A percentile compares a stretch with the other conserved stretches of the same genome.
phyloP scores from a whole-genome alignment of 2,888 invertebrate species.

The Acronicta psi region DNA sequence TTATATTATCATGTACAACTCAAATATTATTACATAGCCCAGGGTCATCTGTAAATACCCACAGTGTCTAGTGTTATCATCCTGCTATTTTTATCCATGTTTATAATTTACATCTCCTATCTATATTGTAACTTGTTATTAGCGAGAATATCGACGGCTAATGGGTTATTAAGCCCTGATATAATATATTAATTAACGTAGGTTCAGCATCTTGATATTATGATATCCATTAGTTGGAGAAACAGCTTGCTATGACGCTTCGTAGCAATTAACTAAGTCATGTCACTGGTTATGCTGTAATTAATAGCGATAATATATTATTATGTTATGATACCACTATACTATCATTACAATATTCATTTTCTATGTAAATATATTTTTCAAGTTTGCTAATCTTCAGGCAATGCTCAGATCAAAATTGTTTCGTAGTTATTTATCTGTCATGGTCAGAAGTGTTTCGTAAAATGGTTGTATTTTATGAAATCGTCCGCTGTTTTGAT shows the following conservation, averaged over 20 bases:
- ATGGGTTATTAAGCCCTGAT: background rate
- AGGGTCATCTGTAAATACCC: slow-evolving; percentile 30
- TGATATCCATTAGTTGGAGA: slow-evolving; percentile 34
- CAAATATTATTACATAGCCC: slow-evolving; percentile 16
- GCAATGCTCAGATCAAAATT: too few relatives aligned
- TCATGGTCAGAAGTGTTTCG: too few relatives aligned
- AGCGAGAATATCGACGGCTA: slow-evolving; percentile 2
- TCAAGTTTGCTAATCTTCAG: too few relatives aligned
- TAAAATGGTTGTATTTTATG: too few relatives aligned
- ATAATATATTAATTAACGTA: slow-evolving; percentile 14
- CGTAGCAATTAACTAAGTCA: slow-evolving; percentile 31
- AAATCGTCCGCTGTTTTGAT: too few relatives aligned
- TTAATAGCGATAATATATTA: slow-evolving; percentile 20
- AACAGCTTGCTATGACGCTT: slow-evolving; percentile 42
- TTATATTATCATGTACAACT: slow-evolving; percentile 13
- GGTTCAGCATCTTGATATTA: slow-evolving; percentile 20
- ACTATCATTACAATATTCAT: too few relatives aligned
- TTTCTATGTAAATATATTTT: too few relatives aligned
- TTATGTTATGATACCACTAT: slow-evolving; percentile 1
- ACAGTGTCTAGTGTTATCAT: slow-evolving; percentile 20
- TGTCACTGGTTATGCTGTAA: slow-evolving; percentile 26
- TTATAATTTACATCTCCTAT: slow-evolving; percentile 37
- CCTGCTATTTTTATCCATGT: slow-evolving; percentile 21
- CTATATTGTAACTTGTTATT: slow-evolving; percentile 22
- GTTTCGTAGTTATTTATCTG: too few relatives aligned